Evolutionary conservation across 2,888 invertebrate genomes (phyloP).

Genomic region (Molanna angustata): DNA sequence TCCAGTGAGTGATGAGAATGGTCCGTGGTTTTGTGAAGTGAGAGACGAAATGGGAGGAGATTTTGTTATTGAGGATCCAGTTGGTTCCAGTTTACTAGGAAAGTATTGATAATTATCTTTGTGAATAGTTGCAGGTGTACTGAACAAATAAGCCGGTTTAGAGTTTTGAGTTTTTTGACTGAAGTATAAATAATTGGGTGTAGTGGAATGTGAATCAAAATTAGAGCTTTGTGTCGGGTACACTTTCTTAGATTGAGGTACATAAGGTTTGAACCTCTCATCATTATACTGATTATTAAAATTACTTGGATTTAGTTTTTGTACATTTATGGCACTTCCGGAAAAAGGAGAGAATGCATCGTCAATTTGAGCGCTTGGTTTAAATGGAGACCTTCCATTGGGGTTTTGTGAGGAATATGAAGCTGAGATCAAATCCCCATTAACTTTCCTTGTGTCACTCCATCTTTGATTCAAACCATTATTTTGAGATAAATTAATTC

Average conservation of each 20-base stretch:
- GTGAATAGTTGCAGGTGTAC: slow-evolving; percentile 29
- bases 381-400: slow-evolving; percentile 21
- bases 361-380: slow-evolving; percentile 30
- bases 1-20: slow-evolving; percentile 48
- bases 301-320: slow-evolving; percentile 14
- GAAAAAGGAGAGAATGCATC: slow-evolving; percentile 21
- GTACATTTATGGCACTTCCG: slow-evolving; percentile 15
- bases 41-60: slow-evolving; percentile 57
- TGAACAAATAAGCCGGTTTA: slow-evolving; percentile 27
- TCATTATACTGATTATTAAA: slow-evolving; percentile 23
- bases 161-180: slow-evolving; percentile 40
- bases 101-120: slow-evolving; percentile 30
- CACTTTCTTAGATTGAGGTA: slow-evolving; percentile 15
- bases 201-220: slow-evolving; percentile 10
- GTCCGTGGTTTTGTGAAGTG: slow-evolving; percentile 43
- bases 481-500: slow-evolving; percentile 12
- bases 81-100: slow-evolving; percentile 21
- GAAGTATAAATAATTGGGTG: slow-evolving; percentile 44
- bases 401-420: slow-evolving; percentile 19
- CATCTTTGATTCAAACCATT: slow-evolving; percentile 36
- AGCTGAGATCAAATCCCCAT: slow-evolving; percentile 17
- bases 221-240: slow-evolving; percentile 14
- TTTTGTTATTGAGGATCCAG: slow-evolving; percentile 45
- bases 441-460: slow-evolving; percentile 43
- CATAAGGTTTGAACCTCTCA: slow-evolving; percentile 34